Evolutionary conservation across 2,888 invertebrate species (phyloP), one percentile per base, ranked within the genome.

Genomic region (Petrophora chlorosata): DNA sequence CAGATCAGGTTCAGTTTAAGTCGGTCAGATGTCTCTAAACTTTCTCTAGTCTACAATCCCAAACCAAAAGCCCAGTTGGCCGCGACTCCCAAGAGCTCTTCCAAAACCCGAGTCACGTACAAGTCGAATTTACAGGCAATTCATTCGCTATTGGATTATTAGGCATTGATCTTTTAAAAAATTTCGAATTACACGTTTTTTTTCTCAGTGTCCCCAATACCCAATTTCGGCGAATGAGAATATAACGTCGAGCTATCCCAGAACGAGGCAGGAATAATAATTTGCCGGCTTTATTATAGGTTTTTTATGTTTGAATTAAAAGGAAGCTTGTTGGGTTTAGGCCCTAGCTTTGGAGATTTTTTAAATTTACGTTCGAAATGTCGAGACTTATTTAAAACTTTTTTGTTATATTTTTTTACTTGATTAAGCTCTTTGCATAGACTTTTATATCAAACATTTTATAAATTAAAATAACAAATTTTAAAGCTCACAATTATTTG

Each of bases 121-220:
- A 47, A 69, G 60, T 69, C 81, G 80, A 88, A 88, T 88, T 88
- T 88, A 80, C 85, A 83, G 82, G 70, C 87, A 78, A 86, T 88
- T 88, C 88, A 87, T 86, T 83, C 79, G 79, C 82, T 83, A 86
- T 87, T 81, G 83, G 87, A 88, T 88, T 88, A 88, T 88, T 85
- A 86, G 81, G 84, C 79, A 85, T 84, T 85, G 89, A 87, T 88
- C 86, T 85, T 82, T 86, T 79, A 76, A 78, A 82, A 84, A 79
- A 73, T 76, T 73, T 64, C 66, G 66, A 65, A 65, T 60, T 61
- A 63, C 48, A 43, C 32, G 42, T 44, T 42, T 52, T 44, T 42
- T 52, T 44, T 33, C 53, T 29, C 64, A 65, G 65, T 73, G 78
- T 76, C 76, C 79, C 73, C 70, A 74, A 76, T 73, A 72, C 72